Evolutionary conservation across 1,140 invertebrate genomes (phyloP), one percentile per base, ranked within the genome.

Genomic region (Gryon sp.): DNA sequence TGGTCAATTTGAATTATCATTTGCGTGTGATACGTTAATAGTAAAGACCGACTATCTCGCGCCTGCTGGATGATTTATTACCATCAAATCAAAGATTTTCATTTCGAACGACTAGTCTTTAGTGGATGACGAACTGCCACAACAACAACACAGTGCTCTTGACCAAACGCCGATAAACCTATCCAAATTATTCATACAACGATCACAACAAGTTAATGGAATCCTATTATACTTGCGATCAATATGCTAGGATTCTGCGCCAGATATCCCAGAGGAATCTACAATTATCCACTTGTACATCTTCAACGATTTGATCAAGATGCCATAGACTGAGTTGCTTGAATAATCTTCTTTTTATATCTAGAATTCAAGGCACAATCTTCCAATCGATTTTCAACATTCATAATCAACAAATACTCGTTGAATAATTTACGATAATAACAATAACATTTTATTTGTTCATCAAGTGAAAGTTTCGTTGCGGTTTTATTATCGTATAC

Each of bases 151-250:
- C n/a, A n/a, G n/a, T n/a, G n/a, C n/a, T n/a, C n/a, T 18, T 40
- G 36, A 40, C 36, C 36, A 16, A 19, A 12, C 43, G 9, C 19
- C 26, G 46, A 32, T 38, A 22, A 52, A 53, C 16, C 34, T 32
- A 32, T 59, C 26, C 28, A 36, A 69, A 59, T 69, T 69, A 59
- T 69, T 50, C 65, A 70, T 60, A 53, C 46, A 45, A 45, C 20
- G 18, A 46, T 72, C 65, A 52, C 65, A 55, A 62, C 68, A 72
- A 62, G 68, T 46, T 62, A 53, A 72, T 62, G 38, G 57, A 62
- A 60, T 62, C 46, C 30, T 20, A 53, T 62, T 53, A 72, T 46
- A 46, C 14, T 38, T 20, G 19, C 12, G 38, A 45, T 55, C 68
- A 53, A 62, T 72, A 46, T 46, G 46, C 46, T 30, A 52, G 46